These are phyloP conservation scores for Lophius americanus DNA, from an alignment of 2,797 vertebrate genomes.

Conservation along the genomic window DNA sequence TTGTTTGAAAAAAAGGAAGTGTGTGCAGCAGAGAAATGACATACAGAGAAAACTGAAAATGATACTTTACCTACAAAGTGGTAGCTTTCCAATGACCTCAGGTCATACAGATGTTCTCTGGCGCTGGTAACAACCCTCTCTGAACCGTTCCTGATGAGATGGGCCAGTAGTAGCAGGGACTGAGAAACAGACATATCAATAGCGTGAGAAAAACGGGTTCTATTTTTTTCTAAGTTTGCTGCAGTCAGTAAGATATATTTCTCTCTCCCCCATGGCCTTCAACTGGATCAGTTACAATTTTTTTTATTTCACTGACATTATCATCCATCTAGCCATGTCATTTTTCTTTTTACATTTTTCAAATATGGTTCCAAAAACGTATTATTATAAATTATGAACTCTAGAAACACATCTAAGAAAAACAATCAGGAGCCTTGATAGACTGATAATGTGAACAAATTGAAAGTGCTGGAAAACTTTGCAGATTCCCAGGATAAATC, in stretches of 20 bases:
- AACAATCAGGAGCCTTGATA: no score
- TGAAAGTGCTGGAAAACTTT: no score
- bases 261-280: background rate
- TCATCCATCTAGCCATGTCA: no score
- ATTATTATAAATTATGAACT: no score
- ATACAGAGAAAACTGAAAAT: constrained; percentile 69
- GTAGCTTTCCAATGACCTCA: constrained; percentile 98
- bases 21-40: constrained; percentile 72
- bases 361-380: no score
- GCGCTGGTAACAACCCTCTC: constrained; percentile 98
- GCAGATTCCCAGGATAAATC: no score
- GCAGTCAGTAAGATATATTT: background rate
- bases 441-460: background rate
- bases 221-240: background rate
- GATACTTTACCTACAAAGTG: constrained; percentile 94
- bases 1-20: constrained; percentile 2
- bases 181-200: constrained; percentile 63
- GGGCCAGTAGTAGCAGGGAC: constrained; percentile 94
- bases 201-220: constrained; percentile 9
- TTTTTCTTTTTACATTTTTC: no score
- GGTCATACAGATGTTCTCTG: constrained; percentile 99
- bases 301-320: background rate
- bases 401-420: no score
- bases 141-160: constrained; percentile 98
- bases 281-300: background rate